A percentile compares a stretch with the other conserved stretches of the same genome.
phyloP scores from a whole-genome alignment of 2,797 vertebrate genomes.

The Gastrophryne carolinensis region DNA sequence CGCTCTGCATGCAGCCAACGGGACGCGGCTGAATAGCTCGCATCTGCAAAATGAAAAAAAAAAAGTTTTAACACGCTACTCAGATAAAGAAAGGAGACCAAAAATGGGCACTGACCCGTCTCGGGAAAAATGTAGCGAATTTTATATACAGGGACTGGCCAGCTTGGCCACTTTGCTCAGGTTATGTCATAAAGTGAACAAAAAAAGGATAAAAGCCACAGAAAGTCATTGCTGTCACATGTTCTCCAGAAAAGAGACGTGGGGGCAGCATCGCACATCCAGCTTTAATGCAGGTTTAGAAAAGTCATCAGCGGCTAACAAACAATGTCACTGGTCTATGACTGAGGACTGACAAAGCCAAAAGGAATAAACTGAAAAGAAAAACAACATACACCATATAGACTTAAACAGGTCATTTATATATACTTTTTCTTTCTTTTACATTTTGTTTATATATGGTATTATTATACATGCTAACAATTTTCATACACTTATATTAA shows the following conservation, averaged over 20 bases:
- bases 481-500: too few species aligned
- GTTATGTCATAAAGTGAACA: conserved; percentile 91
- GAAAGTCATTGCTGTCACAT: conserved; percentile 83
- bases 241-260: conserved; percentile 66
- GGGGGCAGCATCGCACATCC: conserved; percentile 70
- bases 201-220: conserved; percentile 80
- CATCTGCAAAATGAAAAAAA: conserved; percentile 91
- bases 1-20: conserved; percentile 91
- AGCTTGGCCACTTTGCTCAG: conserved; percentile 80
- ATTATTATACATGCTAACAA: too few species aligned
- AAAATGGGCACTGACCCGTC: conserved; percentile 98
- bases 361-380: conserved; percentile 73
- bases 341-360: conserved; percentile 68
- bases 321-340: conserved; percentile 79
- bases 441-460: too few species aligned
- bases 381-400: conserved; percentile 86
- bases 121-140: conserved; percentile 90
- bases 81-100: conserved; percentile 84
- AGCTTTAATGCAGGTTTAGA: conserved; percentile 83
- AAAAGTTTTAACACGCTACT: conserved; percentile 86
- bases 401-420: too few species aligned
- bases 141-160: conserved; percentile 83
- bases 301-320: conserved; percentile 85
- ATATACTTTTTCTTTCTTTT: too few species aligned
- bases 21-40: conserved; percentile 91